phyloP scores from a whole-genome alignment of 2,797 vertebrate genomes.

The Rhinoraja longicauda region DNA sequence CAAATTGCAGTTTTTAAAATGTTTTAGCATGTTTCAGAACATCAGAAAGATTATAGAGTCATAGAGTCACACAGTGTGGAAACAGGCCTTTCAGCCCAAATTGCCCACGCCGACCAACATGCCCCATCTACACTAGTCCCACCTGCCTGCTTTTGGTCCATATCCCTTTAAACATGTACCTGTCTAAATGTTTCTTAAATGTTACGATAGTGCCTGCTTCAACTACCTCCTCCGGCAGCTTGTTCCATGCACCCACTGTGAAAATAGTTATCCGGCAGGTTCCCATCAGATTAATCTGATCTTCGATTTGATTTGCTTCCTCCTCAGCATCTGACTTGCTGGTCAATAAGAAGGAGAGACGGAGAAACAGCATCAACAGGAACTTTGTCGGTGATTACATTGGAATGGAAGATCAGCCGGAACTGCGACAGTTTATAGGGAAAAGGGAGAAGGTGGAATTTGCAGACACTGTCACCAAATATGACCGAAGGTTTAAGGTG shows the following conservation, averaged over 20 bases:
- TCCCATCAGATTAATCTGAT: not conserved
- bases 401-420: constrained; percentile 88
- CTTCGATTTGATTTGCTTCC: not conserved
- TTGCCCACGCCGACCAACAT: too few relatives aligned
- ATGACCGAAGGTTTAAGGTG: constrained; percentile 91
- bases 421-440: constrained; percentile 86
- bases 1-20: not conserved
- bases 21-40: not conserved
- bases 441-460: constrained; percentile 96
- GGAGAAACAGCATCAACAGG: constrained; percentile 91
- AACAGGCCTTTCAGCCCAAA: too few relatives aligned
- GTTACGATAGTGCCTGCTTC: too few relatives aligned
- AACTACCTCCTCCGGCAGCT: too few relatives aligned
- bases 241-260: too few relatives aligned
- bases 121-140: too few relatives aligned
- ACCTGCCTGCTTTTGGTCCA: too few relatives aligned
- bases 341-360: constrained; percentile 87
- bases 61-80: too few relatives aligned
- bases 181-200: too few relatives aligned
- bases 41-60: not conserved
- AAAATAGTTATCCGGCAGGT: too few relatives aligned
- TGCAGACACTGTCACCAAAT: constrained; percentile 89
- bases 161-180: too few relatives aligned
- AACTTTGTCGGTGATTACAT: constrained; percentile 97
- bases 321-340: constrained; percentile 82